Base-by-base conservation (phyloP, 1,140 invertebrate species). In the Drosophila insularis region DNA sequence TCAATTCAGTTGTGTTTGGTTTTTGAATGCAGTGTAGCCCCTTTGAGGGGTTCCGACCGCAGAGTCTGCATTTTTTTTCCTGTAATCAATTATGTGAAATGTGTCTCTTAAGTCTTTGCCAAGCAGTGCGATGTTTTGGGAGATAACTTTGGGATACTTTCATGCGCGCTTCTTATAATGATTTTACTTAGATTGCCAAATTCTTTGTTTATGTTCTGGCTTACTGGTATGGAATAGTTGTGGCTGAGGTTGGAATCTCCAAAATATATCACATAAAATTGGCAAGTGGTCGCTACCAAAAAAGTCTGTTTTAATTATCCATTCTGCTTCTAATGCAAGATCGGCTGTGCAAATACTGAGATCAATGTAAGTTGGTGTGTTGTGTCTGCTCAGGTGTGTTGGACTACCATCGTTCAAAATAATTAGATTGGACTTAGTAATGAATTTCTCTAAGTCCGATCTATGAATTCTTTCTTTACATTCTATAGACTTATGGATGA, bases 401-500 rank as follows among this genome's bases (percentile, higher is more conserved):
- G 43, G 43, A 19, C 43, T 17, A 19, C 43, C 43, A 46, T 46
- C 43, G 39, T 40, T 40, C 2, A 40, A 14, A 40, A 40, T 40
- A 14, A 40, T 40, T 40, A 11, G n/a, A 13, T 46, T 46, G 5
- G 46, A 50, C 6, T 50, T 17, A 13, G 17, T 50, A 50, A 50
- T 21, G 14, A 19, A 50, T 21, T 50, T 50, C 5, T 50, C 46
- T 50, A 50, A 46, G 40, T 46, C 40, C n/a, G 40, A 46, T 46
- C 40, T 46, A 46, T 19, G 40, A 7, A 14, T 46, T 46, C 40
- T 46, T 46, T 46, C 40, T 14, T 37, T 23, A 23, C 4, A 46
- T 46, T 46, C 3, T 46, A 46, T 23, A 23, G 56, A 59, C 35
- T 59, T 58, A n/a, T 59, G 27, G n/a, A 59, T 59, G 13, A 59